A percentile compares a stretch with the other conserved stretches of the same genome.
Evolutionary conservation across 2,797 vertebrate species (phyloP).

Genomic region (Rallus crepitans): DNA sequence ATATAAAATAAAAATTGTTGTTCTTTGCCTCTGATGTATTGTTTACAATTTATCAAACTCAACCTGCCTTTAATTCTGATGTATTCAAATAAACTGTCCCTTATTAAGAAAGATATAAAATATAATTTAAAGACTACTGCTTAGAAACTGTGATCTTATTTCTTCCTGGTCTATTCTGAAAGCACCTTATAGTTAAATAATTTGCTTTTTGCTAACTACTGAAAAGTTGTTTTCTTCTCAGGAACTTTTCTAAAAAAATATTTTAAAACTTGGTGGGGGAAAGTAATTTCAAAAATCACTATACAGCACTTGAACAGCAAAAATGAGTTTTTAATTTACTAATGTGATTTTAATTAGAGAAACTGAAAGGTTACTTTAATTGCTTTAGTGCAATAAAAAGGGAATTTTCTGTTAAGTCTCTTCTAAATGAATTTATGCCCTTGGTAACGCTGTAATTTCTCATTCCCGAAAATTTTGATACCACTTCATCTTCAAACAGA

Average conservation of each 20-base stretch:
- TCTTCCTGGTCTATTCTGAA: background rate
- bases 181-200: background rate
- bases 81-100: background rate
- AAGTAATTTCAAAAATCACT: background rate
- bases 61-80: background rate
- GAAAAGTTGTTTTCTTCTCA: background rate
- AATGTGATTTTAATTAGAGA: conserved; percentile 30
- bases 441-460: background rate
- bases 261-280: background rate
- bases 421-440: background rate
- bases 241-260: background rate
- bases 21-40: background rate
- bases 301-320: background rate
- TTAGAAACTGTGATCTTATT: background rate
- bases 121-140: background rate
- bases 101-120: background rate
- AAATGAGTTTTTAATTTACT: background rate
- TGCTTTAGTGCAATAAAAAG: background rate
- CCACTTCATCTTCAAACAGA: background rate
- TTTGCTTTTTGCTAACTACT: background rate
- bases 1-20: background rate
- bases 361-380: background rate
- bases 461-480: background rate
- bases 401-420: background rate
- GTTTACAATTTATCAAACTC: background rate